Conservation (phyloP, 1,140 invertebrate genomes). For the honey bee (Apis mellifera) region Amel_HAv3.1 CM009938.2:4089501-4090000, state of each 20-base stretch:
- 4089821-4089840: neutral
- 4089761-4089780: slow-evolving; percentile 43
- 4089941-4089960: too few species aligned
- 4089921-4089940: too few species aligned
- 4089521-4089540: neutral
- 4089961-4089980: too few species aligned
- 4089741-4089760: slow-evolving; percentile 55
- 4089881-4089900: too few species aligned
- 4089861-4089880: too few species aligned
- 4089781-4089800: slow-evolving; percentile 55
- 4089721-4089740: slow-evolving; percentile 56
- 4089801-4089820: slow-evolving; percentile 10
- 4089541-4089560: neutral
- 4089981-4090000: too few species aligned
- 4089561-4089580: neutral
- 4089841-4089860: too few species aligned
- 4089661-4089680: slow-evolving; percentile 27
- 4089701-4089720: slow-evolving; percentile 29
- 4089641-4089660: slow-evolving; percentile 44
- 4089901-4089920: too few species aligned
- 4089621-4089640: slow-evolving; percentile 22
- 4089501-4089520: too few species aligned
- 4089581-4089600: too few species aligned
- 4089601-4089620: too few species aligned
- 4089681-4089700: slow-evolving; percentile 42